These are phyloP conservation scores for Xanthorhoe spadicearia DNA, from an alignment of 2,888 invertebrate species.

Conservation along the genomic window DNA sequence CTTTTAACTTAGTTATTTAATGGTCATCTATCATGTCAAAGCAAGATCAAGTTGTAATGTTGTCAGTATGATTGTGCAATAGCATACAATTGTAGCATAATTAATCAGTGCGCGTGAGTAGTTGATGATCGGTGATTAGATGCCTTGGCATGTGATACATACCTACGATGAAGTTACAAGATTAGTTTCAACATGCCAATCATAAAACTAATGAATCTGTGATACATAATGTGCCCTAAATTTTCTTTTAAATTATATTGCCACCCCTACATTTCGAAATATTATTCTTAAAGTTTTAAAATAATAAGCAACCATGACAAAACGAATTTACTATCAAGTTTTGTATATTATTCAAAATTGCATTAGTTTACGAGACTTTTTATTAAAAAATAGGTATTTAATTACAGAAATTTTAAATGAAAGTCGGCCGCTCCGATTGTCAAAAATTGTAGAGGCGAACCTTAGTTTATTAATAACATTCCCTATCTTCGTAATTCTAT, in stretches of 20 bases:
- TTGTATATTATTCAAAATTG: too few relatives aligned
- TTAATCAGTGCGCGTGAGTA: conserved; percentile 24
- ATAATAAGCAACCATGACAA: too few relatives aligned
- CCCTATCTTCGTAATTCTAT: neutral
- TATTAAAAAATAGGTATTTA: too few relatives aligned
- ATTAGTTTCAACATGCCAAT: neutral
- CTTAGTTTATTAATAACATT: too few relatives aligned
- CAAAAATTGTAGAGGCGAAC: too few relatives aligned
- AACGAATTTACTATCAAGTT: too few relatives aligned
- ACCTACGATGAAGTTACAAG: neutral
- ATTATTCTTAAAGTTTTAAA: too few relatives aligned
- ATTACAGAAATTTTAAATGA: too few relatives aligned
- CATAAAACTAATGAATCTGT: neutral
- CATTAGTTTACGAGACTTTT: too few relatives aligned
- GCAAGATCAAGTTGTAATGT: neutral
- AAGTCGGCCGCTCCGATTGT: too few relatives aligned
- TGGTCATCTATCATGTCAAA: neutral
- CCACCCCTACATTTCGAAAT: too few relatives aligned
- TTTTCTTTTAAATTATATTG: neutral
- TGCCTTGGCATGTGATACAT: conserved; percentile 9
- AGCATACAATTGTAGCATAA: conserved; percentile 20
- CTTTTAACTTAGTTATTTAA: neutral
- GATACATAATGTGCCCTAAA: neutral
- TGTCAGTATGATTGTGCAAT: conserved; percentile 19
- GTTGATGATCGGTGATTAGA: conserved; percentile 17